Conservation (phyloP, 2,797 vertebrate genomes). For the Danio tinwini region DNA sequence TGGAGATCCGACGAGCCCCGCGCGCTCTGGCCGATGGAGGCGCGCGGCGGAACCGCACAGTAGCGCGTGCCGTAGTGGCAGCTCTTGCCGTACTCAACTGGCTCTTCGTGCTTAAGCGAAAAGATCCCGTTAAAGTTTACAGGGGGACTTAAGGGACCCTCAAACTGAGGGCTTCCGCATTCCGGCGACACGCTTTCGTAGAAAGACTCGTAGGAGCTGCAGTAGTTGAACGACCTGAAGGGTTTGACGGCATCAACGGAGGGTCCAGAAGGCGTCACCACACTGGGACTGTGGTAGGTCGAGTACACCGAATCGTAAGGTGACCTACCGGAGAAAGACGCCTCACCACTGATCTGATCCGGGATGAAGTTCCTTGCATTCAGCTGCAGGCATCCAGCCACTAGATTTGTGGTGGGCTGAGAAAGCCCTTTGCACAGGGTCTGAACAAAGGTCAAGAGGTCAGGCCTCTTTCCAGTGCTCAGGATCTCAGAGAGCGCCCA, state of each 20-base stretch:
- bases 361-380: slow-evolving; percentile 86
- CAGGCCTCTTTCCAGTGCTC: slow-evolving; percentile 88
- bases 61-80: slow-evolving; percentile 93
- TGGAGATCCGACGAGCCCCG: slow-evolving; percentile 86
- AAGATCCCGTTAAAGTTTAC: slow-evolving; percentile 96
- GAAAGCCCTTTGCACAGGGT: slow-evolving; percentile 91
- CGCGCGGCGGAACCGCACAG: slow-evolving; percentile 87
- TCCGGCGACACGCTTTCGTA: slow-evolving; percentile 89
- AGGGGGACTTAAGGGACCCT: slow-evolving; percentile 87
- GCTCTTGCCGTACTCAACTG: slow-evolving; percentile 89
- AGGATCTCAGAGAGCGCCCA: slow-evolving; percentile 92
- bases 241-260: slow-evolving; percentile 82
- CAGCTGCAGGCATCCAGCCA: slow-evolving; percentile 91
- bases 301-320: slow-evolving; percentile 86
- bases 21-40: slow-evolving; percentile 86
- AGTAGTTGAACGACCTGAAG: slow-evolving; percentile 86
- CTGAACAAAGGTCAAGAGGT: slow-evolving; percentile 89
- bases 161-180: slow-evolving; percentile 87
- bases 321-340: slow-evolving; percentile 79
- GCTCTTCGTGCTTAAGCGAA: slow-evolving; percentile 93
- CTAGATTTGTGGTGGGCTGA: slow-evolving; percentile 92
- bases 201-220: slow-evolving; percentile 86
- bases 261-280: slow-evolving; percentile 79
- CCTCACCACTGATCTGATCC: slow-evolving; percentile 81
- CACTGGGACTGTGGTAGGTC: slow-evolving; percentile 85